A percentile compares a stretch with the other conserved stretches of the same genome.
Conservation (phyloP, 2,113 vertebrate species). For the Emydura subglobosa region DNA sequence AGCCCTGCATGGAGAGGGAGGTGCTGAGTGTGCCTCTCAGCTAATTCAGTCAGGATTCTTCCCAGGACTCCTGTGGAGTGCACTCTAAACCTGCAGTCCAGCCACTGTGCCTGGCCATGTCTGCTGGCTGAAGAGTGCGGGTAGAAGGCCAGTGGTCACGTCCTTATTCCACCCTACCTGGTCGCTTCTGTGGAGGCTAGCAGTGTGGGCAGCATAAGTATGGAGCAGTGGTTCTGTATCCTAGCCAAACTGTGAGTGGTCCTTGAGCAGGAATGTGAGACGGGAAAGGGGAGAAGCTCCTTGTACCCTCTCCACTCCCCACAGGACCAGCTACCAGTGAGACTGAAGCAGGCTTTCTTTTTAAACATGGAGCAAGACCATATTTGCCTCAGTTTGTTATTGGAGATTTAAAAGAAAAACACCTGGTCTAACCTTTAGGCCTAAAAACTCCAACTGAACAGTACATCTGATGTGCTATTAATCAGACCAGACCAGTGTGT, state of each 20-base stretch:
- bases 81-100: accelerated
- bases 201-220: neutral
- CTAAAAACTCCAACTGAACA: conserved; percentile 13
- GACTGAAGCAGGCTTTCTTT: neutral
- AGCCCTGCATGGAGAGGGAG: accelerated
- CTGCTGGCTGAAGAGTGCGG: neutral
- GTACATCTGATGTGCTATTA: neutral
- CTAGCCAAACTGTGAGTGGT: neutral
- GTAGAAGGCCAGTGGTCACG: neutral
- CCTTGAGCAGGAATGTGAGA: neutral
- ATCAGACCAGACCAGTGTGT: neutral
- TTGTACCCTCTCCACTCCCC: neutral
- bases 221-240: neutral
- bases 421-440: neutral
- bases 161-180: neutral
- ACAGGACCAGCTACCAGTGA: neutral
- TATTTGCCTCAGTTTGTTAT: neutral
- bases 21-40: neutral
- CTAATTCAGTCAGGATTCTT: neutral
- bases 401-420: neutral
- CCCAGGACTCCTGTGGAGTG: accelerated
- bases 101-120: neutral
- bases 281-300: neutral
- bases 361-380: neutral
- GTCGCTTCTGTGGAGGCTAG: neutral